phyloP scores from a whole-genome alignment of 2,888 invertebrate genomes.

The Stramonita haemastoma region DNA sequence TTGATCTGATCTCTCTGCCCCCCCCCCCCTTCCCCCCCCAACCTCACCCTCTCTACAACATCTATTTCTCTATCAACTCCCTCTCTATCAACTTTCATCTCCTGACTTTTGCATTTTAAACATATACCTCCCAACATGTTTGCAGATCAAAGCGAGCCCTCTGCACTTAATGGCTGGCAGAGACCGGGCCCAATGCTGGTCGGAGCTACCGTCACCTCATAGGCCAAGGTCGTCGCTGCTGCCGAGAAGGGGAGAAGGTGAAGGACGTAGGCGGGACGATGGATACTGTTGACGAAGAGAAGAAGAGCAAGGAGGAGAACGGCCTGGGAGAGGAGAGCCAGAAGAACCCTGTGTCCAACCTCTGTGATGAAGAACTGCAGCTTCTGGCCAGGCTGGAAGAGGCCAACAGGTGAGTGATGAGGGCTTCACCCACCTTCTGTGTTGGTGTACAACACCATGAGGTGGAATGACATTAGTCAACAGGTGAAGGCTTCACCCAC shows the following conservation, averaged over 20 bases:
- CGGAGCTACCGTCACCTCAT: background rate
- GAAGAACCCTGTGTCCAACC: background rate
- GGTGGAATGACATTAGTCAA: too few relatives aligned
- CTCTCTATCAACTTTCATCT: background rate
- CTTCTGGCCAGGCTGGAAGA: constrained; percentile 38
- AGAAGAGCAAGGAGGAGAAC: background rate
- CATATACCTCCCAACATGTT: background rate
- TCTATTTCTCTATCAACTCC: background rate
- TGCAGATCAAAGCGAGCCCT: background rate
- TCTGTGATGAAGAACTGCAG: constrained; percentile 24
- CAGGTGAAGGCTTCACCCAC: background rate
- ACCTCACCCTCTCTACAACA: background rate
- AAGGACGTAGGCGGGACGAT: background rate
- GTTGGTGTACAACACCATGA: too few relatives aligned
- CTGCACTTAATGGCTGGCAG: constrained; percentile 13
- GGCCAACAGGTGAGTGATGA: constrained; percentile 36
- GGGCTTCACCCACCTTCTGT: too few relatives aligned
- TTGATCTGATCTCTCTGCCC: background rate
- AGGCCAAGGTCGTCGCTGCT: background rate
- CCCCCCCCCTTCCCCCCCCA: background rate
- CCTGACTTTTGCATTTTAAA: background rate
- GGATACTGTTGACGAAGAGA: background rate
- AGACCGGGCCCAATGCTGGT: background rate
- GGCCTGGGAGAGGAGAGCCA: background rate
- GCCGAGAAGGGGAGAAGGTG: background rate